Evolutionary conservation across 1,140 invertebrate genomes (phyloP).

Genomic region (Drosophila murphyi): DNA sequence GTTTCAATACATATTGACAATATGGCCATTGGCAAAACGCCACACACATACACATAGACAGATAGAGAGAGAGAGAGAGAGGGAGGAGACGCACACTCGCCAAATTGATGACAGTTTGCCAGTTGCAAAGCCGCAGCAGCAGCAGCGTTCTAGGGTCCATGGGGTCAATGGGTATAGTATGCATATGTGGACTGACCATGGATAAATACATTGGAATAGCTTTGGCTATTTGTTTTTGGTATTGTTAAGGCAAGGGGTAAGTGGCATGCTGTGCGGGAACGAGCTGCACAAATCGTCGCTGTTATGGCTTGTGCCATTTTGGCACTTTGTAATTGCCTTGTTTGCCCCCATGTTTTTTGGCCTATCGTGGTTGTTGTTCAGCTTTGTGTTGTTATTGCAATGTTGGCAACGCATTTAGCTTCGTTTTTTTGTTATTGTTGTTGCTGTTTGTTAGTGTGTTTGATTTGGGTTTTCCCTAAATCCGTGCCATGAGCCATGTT

Average conservation of each 20-base stretch:
- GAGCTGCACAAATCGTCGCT: slow-evolving; percentile 47
- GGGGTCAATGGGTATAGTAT: slow-evolving; percentile 34
- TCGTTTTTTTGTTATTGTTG: slow-evolving; percentile 34
- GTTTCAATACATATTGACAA: slow-evolving; percentile 82
- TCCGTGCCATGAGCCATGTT: slow-evolving; percentile 69
- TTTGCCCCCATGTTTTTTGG: slow-evolving; percentile 71
- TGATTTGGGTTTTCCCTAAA: slow-evolving; percentile 61
- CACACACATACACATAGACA: slow-evolving; percentile 27
- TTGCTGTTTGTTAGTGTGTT: slow-evolving; percentile 33
- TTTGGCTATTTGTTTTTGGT: slow-evolving; percentile 80
- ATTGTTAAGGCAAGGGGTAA: slow-evolving; percentile 8
- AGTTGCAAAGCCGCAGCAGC: slow-evolving; percentile 78
- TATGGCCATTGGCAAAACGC: slow-evolving; percentile 78
- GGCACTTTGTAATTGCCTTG: slow-evolving; percentile 81
- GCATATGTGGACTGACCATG: slow-evolving; percentile 70
- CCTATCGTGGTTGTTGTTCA: slow-evolving; percentile 42
- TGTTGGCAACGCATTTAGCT: slow-evolving; percentile 71
- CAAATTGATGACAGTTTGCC: slow-evolving; percentile 82
- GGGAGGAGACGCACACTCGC: slow-evolving; percentile 36
- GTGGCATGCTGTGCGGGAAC: background rate
- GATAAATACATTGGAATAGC: slow-evolving; percentile 81
- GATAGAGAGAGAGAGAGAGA: background rate
- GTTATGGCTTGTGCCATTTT: slow-evolving; percentile 80
- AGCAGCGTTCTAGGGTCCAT: slow-evolving; percentile 33
- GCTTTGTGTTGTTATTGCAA: slow-evolving; percentile 63